phyloP scores from a whole-genome alignment of 2,888 invertebrate species.

The Drosophila greeni region DNA sequence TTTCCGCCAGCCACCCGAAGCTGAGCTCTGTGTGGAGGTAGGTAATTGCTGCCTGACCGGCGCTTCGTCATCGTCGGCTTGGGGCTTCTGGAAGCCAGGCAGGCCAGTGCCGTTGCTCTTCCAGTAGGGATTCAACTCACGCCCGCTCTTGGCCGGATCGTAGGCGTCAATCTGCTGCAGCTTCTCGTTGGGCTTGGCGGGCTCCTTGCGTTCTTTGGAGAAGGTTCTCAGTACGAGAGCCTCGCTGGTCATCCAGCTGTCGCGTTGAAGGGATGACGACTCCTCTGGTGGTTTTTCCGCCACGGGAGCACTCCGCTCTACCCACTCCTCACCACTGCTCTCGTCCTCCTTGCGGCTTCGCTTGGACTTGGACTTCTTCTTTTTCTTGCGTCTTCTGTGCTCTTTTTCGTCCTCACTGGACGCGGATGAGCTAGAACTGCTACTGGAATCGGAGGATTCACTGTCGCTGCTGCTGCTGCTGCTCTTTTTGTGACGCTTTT shows the following conservation, averaged over 20 bases:
- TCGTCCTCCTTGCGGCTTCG: slow-evolving; percentile 16
- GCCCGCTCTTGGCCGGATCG: slow-evolving; percentile 84
- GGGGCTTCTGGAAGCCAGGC: slow-evolving; percentile 80
- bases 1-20: slow-evolving; percentile 45
- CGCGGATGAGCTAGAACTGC: slow-evolving; percentile 28
- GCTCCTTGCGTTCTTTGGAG: slow-evolving; percentile 78
- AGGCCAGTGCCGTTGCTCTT: slow-evolving; percentile 92
- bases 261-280: slow-evolving; percentile 79
- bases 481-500: slow-evolving; percentile 26
- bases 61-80: slow-evolving; percentile 75
- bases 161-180: slow-evolving; percentile 82
- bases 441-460: slow-evolving; percentile 24
- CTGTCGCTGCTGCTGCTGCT: slow-evolving; percentile 30
- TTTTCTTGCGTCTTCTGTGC: slow-evolving; percentile 41
- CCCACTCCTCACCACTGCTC: slow-evolving; percentile 80
- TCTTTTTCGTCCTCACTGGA: slow-evolving; percentile 35
- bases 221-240: slow-evolving; percentile 78
- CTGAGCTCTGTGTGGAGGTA: neutral
- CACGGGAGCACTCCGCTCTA: slow-evolving; percentile 78
- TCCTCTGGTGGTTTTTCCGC: slow-evolving; percentile 35
- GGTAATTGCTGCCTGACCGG: neutral
- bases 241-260: slow-evolving; percentile 87
- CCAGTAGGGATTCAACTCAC: slow-evolving; percentile 96
- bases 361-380: slow-evolving; percentile 45
- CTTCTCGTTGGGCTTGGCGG: slow-evolving; percentile 79